Conservation (phyloP, 2,113 vertebrate genomes). For the Bettongia penicillata region DNA sequence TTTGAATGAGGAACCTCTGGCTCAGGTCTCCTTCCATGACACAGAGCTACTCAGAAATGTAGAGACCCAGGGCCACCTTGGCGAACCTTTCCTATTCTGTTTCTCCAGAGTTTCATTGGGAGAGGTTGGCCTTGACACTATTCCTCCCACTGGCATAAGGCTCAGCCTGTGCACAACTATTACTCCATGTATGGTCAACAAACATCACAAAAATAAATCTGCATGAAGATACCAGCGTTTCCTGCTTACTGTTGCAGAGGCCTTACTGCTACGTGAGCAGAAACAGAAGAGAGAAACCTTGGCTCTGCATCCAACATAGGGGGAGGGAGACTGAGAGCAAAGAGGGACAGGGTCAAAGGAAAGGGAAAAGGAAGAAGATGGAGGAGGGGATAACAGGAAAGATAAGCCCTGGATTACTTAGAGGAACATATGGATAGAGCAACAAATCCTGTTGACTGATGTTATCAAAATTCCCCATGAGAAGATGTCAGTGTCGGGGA, state of each 20-base stretch:
- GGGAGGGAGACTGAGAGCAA: background rate
- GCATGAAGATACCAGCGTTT: constrained; percentile 75
- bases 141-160: background rate
- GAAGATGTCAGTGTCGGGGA: background rate
- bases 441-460: constrained; percentile 21
- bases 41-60: background rate
- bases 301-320: background rate
- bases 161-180: background rate
- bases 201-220: constrained; percentile 32
- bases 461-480: background rate
- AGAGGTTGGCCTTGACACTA: background rate
- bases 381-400: background rate
- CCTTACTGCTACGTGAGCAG: constrained; percentile 79
- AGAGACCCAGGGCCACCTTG: background rate
- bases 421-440: background rate
- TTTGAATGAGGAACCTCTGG: background rate
- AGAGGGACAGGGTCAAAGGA: background rate
- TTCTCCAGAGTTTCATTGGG: background rate
- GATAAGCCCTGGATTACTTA: background rate
- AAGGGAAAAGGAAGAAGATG: background rate
- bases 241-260: constrained; percentile 66
- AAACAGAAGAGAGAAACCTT: constrained; percentile 48
- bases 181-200: background rate
- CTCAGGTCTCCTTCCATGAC: background rate
- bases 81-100: background rate